Percentiles rank a stretch among this genome's conserved stretches.
Conservation (phyloP, 2,113 vertebrate species). For the Pogona vitticeps region DNA sequence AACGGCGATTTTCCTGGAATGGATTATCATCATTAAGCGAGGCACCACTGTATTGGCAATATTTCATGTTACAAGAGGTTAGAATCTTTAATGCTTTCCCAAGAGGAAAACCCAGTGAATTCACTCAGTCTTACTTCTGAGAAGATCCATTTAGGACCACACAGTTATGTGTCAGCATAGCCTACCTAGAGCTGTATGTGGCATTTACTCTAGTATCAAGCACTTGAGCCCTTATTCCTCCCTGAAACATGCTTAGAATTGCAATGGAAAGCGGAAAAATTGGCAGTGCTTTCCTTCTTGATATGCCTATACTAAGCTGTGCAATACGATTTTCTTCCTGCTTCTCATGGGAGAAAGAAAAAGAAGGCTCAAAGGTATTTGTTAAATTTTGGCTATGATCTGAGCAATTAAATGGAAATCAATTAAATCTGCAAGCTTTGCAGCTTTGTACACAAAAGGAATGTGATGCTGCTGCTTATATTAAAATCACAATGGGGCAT, state of each 20-base stretch:
- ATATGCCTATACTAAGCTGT: not conserved
- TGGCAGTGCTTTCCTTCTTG: not conserved
- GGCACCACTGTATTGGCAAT: not conserved
- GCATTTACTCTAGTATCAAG: not conserved
- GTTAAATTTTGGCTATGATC: not conserved
- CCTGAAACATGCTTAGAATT: not conserved
- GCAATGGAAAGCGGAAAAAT: not conserved
- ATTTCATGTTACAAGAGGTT: not conserved
- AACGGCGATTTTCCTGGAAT: no score
- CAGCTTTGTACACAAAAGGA: not conserved
- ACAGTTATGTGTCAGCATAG: not conserved
- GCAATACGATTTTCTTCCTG: not conserved
- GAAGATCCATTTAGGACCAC: not conserved
- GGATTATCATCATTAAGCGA: no score
- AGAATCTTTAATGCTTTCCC: not conserved
- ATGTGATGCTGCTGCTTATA: accelerated
- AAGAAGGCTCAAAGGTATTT: not conserved
- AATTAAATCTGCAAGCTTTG: not conserved
- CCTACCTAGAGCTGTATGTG: not conserved
- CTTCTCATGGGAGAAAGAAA: accelerated
- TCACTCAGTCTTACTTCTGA: not conserved
- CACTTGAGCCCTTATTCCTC: not conserved
- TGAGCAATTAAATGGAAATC: conserved; percentile 1
- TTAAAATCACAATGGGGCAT: not conserved
- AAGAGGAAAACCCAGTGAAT: not conserved